Evolutionary conservation across 2,113 vertebrate genomes (phyloP), one percentile per base, ranked within the genome.

Genomic region (Muscicapa adusta): DNA sequence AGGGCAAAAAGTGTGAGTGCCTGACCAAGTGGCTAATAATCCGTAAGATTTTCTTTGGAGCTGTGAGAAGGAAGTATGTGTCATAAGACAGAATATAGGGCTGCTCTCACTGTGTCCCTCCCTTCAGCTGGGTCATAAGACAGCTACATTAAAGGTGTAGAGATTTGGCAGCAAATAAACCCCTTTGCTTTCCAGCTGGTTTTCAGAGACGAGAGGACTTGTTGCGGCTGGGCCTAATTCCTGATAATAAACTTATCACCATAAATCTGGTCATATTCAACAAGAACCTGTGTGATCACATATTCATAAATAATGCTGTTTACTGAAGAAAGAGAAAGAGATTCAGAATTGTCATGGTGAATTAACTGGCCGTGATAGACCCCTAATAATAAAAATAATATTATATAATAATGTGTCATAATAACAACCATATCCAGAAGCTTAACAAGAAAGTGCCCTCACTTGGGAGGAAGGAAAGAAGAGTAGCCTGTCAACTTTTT

Each of bases 401-500:
- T 17, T 14, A 9, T 29, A 13, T 20, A 36, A 75, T 53, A 31
- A 26, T 12, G 22, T 12, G 3, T 26, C 25, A 25, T 40, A 12
- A 38, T 19, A 66, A 8, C 5, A 67, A 47, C 8, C 24, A 53
- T 40, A 15, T 2, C 8, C n/a, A 40, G n/a, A 34, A 54, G 9
- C 2, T 42, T 40, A 34, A 14, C 47, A 67, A 53, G n/a, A 54
- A 34, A 17, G 16, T 75, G 54, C 4, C 11, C 14, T 47, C 25
- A 13, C 6, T 15, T 61, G 47, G 9, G 20, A 61, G n/a, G 29
- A 61, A n/a, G 38, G 7, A 67, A 29, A 40, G 16, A 31, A 45
- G 6, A 40, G n/a, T 14, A 62, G 2, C 8, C 12, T 67, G 24
- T 18, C 0, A 0, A 10, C 38, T 34, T 38, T 75, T 24, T 53